Conservation (phyloP, 2,888 invertebrate species). For the Rhagium mordax region DNA sequence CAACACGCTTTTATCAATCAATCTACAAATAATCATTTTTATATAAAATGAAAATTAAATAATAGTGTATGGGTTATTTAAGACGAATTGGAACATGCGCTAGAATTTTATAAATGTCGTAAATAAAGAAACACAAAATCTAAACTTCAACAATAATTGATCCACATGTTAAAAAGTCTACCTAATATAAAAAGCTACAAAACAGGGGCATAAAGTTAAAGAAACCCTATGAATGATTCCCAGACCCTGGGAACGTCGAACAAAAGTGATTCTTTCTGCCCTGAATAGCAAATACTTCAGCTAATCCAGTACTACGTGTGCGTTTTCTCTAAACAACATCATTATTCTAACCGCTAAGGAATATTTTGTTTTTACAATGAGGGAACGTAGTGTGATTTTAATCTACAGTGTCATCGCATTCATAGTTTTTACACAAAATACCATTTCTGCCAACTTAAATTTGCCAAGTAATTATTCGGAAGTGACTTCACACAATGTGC, state of each 20-base stretch:
- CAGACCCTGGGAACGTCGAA: conserved; percentile 35
- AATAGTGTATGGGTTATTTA: no score
- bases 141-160: no score
- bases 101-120: no score
- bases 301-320: conserved; percentile 43
- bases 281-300: conserved; percentile 35
- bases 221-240: conserved; percentile 37
- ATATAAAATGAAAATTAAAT: no score
- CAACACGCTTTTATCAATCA: no score
- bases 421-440: neutral
- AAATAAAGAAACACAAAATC: no score
- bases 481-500: neutral
- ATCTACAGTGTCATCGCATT: neutral
- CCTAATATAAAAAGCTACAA: neutral
- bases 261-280: conserved; percentile 39
- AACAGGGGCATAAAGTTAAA: neutral
- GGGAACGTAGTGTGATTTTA: neutral
- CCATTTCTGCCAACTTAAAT: neutral
- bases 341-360: neutral
- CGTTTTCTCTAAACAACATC: conserved; percentile 31
- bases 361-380: conserved; percentile 19
- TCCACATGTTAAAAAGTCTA: neutral
- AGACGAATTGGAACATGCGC: no score
- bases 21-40: no score
- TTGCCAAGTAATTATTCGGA: neutral